Conservation (phyloP, 2,113 vertebrate genomes). For the Hydrochoerus hydrochaeris region DNA sequence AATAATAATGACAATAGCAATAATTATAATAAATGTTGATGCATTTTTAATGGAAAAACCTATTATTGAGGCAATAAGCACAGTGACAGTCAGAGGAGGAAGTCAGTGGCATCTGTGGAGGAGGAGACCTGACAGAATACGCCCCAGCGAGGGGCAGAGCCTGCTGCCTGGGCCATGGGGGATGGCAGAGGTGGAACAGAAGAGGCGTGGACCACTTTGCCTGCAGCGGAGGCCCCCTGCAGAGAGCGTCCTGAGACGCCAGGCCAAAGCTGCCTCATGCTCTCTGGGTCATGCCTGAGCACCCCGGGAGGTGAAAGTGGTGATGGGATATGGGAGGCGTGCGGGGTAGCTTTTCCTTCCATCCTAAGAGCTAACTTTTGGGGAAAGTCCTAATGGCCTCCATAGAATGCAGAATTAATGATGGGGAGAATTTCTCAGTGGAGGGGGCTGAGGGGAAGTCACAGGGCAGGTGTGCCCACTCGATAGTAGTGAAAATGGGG, state of each 20-base stretch:
- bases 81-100: neutral
- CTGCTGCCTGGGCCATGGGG: neutral
- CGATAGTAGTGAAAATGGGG: neutral
- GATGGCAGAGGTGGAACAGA: neutral
- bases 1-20: neutral
- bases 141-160: neutral
- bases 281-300: neutral
- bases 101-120: neutral
- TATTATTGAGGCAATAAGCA: neutral
- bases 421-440: conserved; percentile 6
- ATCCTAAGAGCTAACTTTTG: neutral
- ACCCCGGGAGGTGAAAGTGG: neutral
- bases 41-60: conserved; percentile 7
- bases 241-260: neutral
- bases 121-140: neutral
- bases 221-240: neutral
- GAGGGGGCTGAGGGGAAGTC: conserved; percentile 8
- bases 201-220: neutral
- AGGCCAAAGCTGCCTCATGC: neutral
- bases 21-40: neutral
- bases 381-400: neutral
- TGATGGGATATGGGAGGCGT: neutral
- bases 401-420: neutral
- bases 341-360: neutral
- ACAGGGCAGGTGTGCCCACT: neutral